These are phyloP conservation scores for Cotesia typhae DNA, from an alignment of 1,140 invertebrate species.

Conservation along the genomic window DNA sequence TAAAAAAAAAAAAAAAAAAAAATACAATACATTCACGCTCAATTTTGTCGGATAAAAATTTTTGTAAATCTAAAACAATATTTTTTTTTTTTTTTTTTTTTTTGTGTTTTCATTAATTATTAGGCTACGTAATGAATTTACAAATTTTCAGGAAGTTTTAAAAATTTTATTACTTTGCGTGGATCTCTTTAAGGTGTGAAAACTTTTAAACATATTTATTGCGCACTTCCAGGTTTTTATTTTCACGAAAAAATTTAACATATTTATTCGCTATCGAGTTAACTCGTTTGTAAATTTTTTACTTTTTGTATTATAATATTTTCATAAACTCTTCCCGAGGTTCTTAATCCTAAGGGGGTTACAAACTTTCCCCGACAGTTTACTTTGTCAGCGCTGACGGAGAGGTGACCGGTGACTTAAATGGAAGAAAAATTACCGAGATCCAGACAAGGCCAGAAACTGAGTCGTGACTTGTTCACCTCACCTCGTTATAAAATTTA, in stretches of 20 bases:
- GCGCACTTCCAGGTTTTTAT: no score
- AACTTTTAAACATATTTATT: slow-evolving; percentile 1
- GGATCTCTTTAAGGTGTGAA: neutral
- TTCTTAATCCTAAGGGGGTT: no score
- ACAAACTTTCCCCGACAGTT: no score
- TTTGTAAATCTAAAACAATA: neutral
- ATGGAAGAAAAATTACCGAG: no score
- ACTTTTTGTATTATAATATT: no score
- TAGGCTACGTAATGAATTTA: neutral
- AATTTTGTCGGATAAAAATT: neutral
- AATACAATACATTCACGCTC: neutral
- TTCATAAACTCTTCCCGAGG: no score
- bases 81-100: neutral
- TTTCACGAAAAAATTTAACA: no score
- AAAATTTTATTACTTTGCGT: neutral
- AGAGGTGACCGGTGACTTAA: neutral
- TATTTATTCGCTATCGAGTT: no score
- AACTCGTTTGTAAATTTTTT: no score
- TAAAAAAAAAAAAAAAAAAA: no score
- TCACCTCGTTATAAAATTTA: slow-evolving; percentile 8
- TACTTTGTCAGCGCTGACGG: neutral
- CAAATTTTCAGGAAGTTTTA: neutral
- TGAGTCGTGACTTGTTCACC: slow-evolving; percentile 10
- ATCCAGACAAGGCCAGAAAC: neutral
- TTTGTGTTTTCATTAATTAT: neutral